A percentile compares a stretch with the other conserved stretches of the same genome.
Evolutionary conservation across 92 coral and sea anemone genomes (phyloP).

Genomic region (Parazoanthus darwini): DNA sequence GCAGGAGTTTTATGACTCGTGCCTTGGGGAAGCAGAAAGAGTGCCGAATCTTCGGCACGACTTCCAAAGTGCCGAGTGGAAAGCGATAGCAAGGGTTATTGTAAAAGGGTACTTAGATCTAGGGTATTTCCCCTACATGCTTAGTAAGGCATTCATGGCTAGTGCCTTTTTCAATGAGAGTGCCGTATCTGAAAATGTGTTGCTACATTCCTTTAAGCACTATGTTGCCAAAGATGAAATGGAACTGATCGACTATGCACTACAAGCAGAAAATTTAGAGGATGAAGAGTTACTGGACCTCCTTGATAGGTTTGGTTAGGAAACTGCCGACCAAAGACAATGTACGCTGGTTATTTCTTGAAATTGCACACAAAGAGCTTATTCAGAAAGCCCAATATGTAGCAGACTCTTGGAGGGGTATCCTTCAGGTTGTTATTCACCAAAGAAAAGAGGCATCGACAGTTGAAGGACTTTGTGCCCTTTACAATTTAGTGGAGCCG

Average conservation of each 20-base stretch:
- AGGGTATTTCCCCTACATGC: constrained; percentile 33
- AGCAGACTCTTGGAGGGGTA: constrained; percentile 32
- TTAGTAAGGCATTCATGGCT: constrained; percentile 37
- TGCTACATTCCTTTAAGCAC: constrained; percentile 24
- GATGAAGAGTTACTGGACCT: too few species aligned
- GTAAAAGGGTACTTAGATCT: constrained; percentile 45
- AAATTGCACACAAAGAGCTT: constrained; percentile 23
- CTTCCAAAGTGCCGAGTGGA: constrained; percentile 26
- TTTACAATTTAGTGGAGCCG: constrained; percentile 31
- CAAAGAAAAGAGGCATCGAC: constrained; percentile 23
- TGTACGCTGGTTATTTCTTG: constrained; percentile 21
- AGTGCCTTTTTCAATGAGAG: constrained; percentile 38
- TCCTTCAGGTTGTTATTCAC: constrained; percentile 11
- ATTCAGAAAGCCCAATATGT: constrained; percentile 26
- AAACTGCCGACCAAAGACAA: constrained; percentile 35
- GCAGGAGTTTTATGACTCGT: constrained; percentile 34
- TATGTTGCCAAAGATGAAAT: constrained; percentile 34
- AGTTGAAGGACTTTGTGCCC: constrained; percentile 25
- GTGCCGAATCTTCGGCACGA: constrained; percentile 29
- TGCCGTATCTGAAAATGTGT: constrained; percentile 9
- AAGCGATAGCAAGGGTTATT: constrained; percentile 24
- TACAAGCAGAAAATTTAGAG: constrained; percentile 28
- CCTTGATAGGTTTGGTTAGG: constrained; percentile 40
- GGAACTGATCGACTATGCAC: constrained; percentile 20
- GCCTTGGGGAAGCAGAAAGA: constrained; percentile 31